Base-by-base conservation (phyloP, 2,797 vertebrate genomes). In the Sebastes glaucus region DNA sequence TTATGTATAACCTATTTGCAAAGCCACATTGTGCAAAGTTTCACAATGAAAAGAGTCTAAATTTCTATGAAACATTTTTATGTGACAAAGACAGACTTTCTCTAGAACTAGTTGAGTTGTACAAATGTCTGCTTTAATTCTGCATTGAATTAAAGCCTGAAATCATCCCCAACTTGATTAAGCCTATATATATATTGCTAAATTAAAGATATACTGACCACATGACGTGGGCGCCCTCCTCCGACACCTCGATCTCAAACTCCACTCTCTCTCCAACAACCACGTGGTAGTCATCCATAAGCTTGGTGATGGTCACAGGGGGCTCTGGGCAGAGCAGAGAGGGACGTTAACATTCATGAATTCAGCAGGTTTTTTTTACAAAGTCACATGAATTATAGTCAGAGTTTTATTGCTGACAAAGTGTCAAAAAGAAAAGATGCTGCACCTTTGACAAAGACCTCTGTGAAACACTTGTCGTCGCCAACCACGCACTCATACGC, bases 281-380 rank as follows among this genome's bases (percentile, higher is more conserved):
- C 33, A 97, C 97, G 14, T 98, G 97, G 67, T 98, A 97, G 92
- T 99, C 98, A 56, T 98, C 97, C 76, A 98, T 95, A 28, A 97
- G 96, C 38, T 95, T 96, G 76, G 84, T 84, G 66, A 98, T 96
- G 83, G 96, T 95, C 25, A 98, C 90, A 0, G 98, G 97, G 11
- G 97, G 97, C 60, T 98, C 97, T 97, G 85, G 14, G 55, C 16
- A 20, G 20, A 67, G 27, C n/a, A 63, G 52, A 11, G 10, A 38
- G 27, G 65, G 28, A 56, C 1, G 14, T 59, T 28, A 53, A 53
- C 27, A 64, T 76, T 13, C 1, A 62, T 32, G 7, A 76, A 71
- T 28, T 53, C 16, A 73, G 22, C 4, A 53, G 35, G 49, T 62
- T 20, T 35, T 49, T 30, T 49, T 27, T 23, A 25, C 33, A 62